Base-by-base conservation (phyloP, 2,797 vertebrate species). In the Aselliscus stoliczkanus region DNA sequence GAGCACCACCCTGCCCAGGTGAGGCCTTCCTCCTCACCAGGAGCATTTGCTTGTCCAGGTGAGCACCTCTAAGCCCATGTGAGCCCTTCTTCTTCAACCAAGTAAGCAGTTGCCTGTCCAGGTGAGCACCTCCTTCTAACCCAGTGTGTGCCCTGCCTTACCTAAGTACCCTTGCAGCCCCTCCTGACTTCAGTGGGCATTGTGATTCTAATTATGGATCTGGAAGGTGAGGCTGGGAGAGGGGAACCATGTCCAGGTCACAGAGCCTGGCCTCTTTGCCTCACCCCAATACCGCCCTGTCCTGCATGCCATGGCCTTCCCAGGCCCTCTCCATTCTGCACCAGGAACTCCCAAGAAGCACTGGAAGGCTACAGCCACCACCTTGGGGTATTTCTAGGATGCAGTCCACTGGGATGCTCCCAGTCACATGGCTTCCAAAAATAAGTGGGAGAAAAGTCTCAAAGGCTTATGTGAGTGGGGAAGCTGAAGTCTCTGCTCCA, bases 401-500 rank as follows among this genome's bases (percentile, higher is more conserved):
- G 9, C 20, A 11, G 18, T 42, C 27, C n/a, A n/a, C 44, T 39
- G 44, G 2, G 54, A 23, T 1, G n/a, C 29, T 29, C 54, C 64
- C 34, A 67, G 42, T 50, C 21, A 77, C 31, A 29, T 21, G 13
- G 7, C 29, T 27, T 21, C 76, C 56, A 15, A 72, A 52, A 47
- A 7, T 7, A 15, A 29, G 65, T 25, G 20, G 1, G 5, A 52
- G 42, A 21, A 25, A 47, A 64, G 21, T 5, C 17, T n/a, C 21
- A 15, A 23, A 14, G 29, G 42, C 4, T 8, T 29, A 3, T 25
- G 34, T 20, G 18, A 42, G 60, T 4, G 0, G 39, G 50, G 4
- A 9, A 18, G 11, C n/a, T 9, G 1, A 34, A 27, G 11, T 0
- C 39, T 52, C 54, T 60, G 0, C 17, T 18, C n/a, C 50, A 31